Base-by-base conservation (phyloP, 1,140 invertebrate species). In the Anoplophora glabripennis region DNA sequence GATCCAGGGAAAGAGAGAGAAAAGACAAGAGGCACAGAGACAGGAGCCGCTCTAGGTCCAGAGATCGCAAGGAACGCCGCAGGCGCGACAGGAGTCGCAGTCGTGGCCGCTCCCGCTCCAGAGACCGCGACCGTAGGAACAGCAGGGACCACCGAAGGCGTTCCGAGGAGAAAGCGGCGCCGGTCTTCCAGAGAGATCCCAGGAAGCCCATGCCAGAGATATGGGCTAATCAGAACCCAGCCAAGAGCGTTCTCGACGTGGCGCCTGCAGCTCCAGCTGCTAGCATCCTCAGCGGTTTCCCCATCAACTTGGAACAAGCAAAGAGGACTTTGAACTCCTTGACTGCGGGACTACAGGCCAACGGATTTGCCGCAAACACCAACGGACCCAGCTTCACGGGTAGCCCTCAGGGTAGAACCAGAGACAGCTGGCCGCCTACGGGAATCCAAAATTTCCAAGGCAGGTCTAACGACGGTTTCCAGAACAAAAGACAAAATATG, bases 11-110 rank as follows among this genome's bases (percentile, higher is more conserved):
- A 42, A 71, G 79, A 77, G 56, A 85, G 15, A 73, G 81, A 17
- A 79, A 83, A 9, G 82, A 85, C 59, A 76, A 75, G 10, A 72
- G 75, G 41, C 63, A 75, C 18, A 71, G 79, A 0, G 75, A 78
- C 57, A 66, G 76, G 41, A 69, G 69, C 40, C 52, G 72, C 7
- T 71, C 70, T 15, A 67, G 71, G 57, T 69, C 70, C 14, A 68
- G 74, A 36, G 73, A 76, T 34, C 65, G 73, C 10, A 49, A 52
- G 33, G 57, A 58, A 11, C 62, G 67, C 7, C 54, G 78, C 18
- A 73, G 79, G 54, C 70, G 80, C 7, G 78, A 81, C 49, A 59
- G 69, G 12, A 77, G 81, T 35, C 79, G 79, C 59, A 78, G 80
- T 33, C 74, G 80, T 28, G 80, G 80, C 37, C 74, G 80, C 0